Conservation (phyloP, 2,888 invertebrate genomes). For the Tachina fera region DNA sequence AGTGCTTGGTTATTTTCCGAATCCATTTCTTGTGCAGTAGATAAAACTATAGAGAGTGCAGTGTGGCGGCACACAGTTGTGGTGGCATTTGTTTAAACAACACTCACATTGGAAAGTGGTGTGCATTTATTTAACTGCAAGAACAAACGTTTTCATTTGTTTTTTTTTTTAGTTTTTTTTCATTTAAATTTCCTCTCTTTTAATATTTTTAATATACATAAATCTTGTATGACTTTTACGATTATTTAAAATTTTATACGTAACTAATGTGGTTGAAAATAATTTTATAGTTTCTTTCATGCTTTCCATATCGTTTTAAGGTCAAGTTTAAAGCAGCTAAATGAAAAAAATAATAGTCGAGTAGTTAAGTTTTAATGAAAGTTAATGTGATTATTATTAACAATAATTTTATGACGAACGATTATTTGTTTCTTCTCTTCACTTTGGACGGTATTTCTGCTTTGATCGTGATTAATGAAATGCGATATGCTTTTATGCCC, state of each 20-base stretch:
- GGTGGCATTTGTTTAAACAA: conserved; percentile 34
- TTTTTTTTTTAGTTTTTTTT: conserved; percentile 2
- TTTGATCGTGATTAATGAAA: conserved; percentile 58
- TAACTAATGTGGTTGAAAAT: conserved; percentile 44
- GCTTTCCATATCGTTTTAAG: conserved; percentile 43
- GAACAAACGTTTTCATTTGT: conserved; percentile 25
- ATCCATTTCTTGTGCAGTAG: conserved; percentile 2
- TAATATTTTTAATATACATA: background rate
- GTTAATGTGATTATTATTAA: conserved; percentile 61
- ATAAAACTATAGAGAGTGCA: conserved; percentile 25
- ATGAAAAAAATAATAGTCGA: background rate
- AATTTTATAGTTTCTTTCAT: conserved; percentile 35
- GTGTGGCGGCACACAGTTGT: background rate
- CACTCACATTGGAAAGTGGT: background rate
- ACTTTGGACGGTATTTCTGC: conserved; percentile 8
- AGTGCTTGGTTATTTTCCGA: background rate
- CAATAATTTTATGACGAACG: conserved; percentile 48
- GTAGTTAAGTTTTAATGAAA: conserved; percentile 56
- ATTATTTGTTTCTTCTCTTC: background rate
- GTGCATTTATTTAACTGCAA: background rate
- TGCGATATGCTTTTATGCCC: conserved; percentile 1
- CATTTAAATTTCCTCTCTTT: background rate
- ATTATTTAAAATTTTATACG: conserved; percentile 50
- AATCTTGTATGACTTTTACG: conserved; percentile 37
- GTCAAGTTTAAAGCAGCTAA: conserved; percentile 52